Base-by-base conservation (phyloP, 2,113 vertebrate genomes). In the Microcebus murinus region DNA sequence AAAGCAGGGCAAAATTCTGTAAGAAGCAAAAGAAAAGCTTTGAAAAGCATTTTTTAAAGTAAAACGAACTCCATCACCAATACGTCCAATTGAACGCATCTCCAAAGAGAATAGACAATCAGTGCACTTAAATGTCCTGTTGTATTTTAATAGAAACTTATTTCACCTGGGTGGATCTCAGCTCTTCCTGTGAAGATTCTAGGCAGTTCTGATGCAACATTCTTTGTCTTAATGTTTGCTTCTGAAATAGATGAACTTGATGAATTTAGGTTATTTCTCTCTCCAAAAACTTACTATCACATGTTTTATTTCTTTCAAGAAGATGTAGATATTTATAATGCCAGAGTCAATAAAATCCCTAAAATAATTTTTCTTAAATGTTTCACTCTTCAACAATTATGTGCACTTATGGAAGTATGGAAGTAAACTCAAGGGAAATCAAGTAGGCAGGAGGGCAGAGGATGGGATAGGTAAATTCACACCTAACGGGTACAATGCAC, bases 41-140 rank as follows among this genome's bases (percentile, higher is more conserved):
- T 93, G 77, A 96, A 94, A 7, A 39, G 48, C 25, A 17, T 34
- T 83, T 96, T 96, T 89, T 74, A 76, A 95, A 87, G 84, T 86
- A 36, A 91, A 95, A 97, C 90, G 45, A 55, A 61, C 7, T 76
- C 21, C 4, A 12, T 90, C 52, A 42, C 31, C 89, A 74, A 77
- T 71, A 63, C 13, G 85, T 87, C 18, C 1, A 2, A 48, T 79
- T 1, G 12, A 91, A 89, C 3, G 0, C 42, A 55, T 74, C 92
- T 93, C 90, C 77, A 91, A 90, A 94, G 88, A 90, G 52, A 79
- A 4, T 6, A 52, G 71, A 65, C 0, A 10, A 87, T 96, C 21
- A 39, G 95, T 1, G 0, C 5, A 31, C 1, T 82, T 25, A 84
- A 95, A 73, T 50, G 39, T 17, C 6, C 73, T 59, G 61, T 67